Percentiles rank a stretch among this genome's conserved stretches.
Conservation (phyloP, 2,113 vertebrate genomes). For the Pluvialis apricaria region DNA sequence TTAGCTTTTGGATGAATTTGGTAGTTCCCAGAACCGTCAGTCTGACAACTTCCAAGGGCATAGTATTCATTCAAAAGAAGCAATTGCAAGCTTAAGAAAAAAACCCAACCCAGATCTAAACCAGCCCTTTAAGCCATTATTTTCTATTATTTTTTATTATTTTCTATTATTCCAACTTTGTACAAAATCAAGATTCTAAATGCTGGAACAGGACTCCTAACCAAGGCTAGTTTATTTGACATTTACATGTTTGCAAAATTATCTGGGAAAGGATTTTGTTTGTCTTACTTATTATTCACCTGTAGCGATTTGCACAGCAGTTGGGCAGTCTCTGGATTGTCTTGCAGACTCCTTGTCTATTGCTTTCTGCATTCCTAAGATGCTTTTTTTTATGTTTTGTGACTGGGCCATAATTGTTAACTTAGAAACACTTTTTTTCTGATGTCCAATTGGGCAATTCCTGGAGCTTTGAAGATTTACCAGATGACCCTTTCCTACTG, state of each 20-base stretch:
- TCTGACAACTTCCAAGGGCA: neutral
- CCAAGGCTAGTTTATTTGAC: neutral
- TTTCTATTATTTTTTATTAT: neutral
- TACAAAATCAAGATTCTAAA: neutral
- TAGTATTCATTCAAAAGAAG: neutral
- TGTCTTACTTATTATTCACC: neutral
- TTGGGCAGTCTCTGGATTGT: neutral
- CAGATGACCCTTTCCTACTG: conserved; percentile 47
- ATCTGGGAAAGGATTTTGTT: neutral
- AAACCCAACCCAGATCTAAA: neutral
- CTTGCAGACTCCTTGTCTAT: neutral
- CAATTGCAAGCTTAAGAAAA: neutral
- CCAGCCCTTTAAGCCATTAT: neutral
- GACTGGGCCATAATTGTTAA: neutral
- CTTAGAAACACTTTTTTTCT: neutral
- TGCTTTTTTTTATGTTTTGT: neutral
- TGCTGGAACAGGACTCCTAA: neutral
- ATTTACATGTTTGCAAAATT: neutral
- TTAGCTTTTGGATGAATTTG: neutral
- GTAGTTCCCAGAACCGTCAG: neutral
- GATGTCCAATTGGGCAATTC: neutral
- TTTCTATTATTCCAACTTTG: neutral
- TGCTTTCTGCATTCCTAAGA: neutral
- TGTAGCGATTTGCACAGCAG: neutral
- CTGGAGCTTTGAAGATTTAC: conserved; percentile 39